Percentiles rank a stretch among this genome's conserved stretches.
Conservation (phyloP, 2,888 invertebrate genomes). For the Drosophila phalerata region DNA sequence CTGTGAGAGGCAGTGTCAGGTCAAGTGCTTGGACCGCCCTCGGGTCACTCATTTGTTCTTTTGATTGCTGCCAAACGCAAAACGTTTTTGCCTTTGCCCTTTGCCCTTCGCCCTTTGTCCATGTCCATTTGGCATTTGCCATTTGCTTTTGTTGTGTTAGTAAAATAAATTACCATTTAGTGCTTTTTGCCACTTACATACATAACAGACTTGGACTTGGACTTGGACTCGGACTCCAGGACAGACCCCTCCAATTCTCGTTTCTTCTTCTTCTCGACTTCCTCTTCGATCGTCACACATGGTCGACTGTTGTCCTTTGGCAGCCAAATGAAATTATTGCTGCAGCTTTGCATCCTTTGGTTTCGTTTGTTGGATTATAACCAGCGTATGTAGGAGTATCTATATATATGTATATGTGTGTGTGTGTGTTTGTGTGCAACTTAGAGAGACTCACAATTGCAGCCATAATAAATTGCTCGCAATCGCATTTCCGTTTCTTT, state of each 20-base stretch:
- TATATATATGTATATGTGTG: conserved; percentile 4
- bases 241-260: not conserved
- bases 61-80: conserved; percentile 69
- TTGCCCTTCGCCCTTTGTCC: conserved; percentile 51
- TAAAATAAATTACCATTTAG: conserved; percentile 81
- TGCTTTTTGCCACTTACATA: conserved; percentile 74
- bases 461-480: conserved; percentile 81
- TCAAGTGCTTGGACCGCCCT: conserved; percentile 71
- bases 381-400: conserved; percentile 23
- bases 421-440: conserved; percentile 22
- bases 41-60: conserved; percentile 78
- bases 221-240: not conserved
- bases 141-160: conserved; percentile 76
- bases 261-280: not conserved
- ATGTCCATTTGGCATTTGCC: conserved; percentile 21
- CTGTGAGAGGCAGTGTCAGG: conserved; percentile 39
- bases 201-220: conserved; percentile 3
- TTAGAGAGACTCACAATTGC: conserved; percentile 63
- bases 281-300: conserved; percentile 63
- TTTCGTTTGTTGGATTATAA: conserved; percentile 68
- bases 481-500: conserved; percentile 81
- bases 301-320: conserved; percentile 75
- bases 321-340: conserved; percentile 79
- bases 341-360: conserved; percentile 70
- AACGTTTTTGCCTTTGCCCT: conserved; percentile 63